These are phyloP conservation scores for Lucilia sericata DNA, from an alignment of 1,140 invertebrate genomes.

Conservation along the genomic window DNA sequence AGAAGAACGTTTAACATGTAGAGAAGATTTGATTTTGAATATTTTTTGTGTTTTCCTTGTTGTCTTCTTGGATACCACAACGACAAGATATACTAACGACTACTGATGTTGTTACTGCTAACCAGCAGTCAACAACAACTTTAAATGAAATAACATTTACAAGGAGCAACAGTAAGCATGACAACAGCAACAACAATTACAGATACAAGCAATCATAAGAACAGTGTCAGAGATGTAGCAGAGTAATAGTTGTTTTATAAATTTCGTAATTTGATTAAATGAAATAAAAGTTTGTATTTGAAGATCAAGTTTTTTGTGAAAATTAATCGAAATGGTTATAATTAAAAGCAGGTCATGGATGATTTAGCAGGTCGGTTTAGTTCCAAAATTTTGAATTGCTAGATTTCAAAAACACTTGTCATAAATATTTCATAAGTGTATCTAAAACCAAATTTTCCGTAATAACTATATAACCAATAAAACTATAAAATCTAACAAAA, in stretches of 20 bases:
- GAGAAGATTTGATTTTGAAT: background rate
- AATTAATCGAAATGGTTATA: background rate
- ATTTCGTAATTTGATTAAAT: background rate
- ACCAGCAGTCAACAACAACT: constrained; percentile 5
- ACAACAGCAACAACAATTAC: background rate
- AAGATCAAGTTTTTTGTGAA: background rate
- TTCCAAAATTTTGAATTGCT: too few species aligned
- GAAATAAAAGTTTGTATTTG: background rate
- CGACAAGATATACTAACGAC: background rate
- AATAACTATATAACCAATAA: too few species aligned
- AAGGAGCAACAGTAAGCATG: constrained; percentile 3
- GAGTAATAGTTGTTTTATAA: background rate
- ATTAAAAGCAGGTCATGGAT: too few species aligned
- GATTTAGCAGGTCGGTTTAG: too few species aligned
- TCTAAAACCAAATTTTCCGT: too few species aligned
- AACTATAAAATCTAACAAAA: background rate
- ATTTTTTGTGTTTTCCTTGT: background rate
- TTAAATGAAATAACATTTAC: constrained; percentile 6
- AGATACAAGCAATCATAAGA: constrained; percentile 10
- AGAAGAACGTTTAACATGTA: background rate
- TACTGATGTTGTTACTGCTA: background rate
- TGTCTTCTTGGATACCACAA: background rate
- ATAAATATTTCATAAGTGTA: too few species aligned
- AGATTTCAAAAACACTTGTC: too few species aligned
- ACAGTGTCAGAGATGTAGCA: constrained; percentile 38